A percentile compares a stretch with the other conserved stretches of the same genome.
phyloP scores from a whole-genome alignment of 2,797 vertebrate genomes.

The Hipposideros larvatus region DNA sequence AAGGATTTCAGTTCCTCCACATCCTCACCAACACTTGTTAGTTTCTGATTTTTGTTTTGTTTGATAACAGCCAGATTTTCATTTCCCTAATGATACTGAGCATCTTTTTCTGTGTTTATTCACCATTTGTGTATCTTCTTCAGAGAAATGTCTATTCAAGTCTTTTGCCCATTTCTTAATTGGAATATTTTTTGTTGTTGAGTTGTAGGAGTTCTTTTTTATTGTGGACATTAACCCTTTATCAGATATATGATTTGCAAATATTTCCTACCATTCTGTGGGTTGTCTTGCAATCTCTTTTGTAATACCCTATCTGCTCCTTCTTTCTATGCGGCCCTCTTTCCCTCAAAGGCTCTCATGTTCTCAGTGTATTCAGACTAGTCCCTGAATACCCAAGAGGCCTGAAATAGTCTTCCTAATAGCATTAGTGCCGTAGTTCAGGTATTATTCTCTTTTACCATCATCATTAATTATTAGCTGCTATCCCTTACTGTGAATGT shows the following conservation, averaged over 20 bases:
- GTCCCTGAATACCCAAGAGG: neutral
- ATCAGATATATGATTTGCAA: neutral
- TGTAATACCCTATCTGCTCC: neutral
- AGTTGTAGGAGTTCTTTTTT: neutral
- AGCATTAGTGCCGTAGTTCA: neutral
- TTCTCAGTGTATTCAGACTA: neutral
- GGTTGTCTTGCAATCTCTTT: neutral
- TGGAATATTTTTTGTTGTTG: neutral
- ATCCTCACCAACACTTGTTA: neutral
- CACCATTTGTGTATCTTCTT: neutral
- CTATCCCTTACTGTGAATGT: neutral
- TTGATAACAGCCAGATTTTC: neutral
- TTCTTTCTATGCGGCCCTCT: neutral
- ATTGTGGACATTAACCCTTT: neutral
- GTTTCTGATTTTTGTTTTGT: neutral
- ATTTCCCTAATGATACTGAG: neutral
- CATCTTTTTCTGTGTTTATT: neutral
- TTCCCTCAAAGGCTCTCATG: neutral
- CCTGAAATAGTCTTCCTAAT: neutral
- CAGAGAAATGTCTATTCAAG: neutral
- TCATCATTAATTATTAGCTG: neutral
- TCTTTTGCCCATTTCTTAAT: conserved; percentile 14
- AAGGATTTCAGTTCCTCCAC: neutral
- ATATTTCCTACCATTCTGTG: neutral
- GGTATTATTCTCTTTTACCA: neutral